Evolutionary conservation across 1,140 invertebrate genomes (phyloP).

Genomic region (Pachypsylla venusta): DNA sequence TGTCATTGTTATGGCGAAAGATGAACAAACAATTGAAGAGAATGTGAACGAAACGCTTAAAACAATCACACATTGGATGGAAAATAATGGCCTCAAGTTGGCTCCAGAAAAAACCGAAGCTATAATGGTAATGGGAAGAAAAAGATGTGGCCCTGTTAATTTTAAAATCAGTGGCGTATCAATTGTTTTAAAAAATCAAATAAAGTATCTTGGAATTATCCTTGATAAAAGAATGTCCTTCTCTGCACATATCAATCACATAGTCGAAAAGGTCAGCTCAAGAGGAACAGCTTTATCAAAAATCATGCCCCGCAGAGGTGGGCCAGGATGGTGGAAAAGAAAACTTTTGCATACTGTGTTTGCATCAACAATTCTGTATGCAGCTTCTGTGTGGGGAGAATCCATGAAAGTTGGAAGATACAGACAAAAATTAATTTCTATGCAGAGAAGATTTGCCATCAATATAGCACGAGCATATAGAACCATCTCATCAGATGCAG

Average conservation of each 20-base stretch:
- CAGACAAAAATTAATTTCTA: not conserved
- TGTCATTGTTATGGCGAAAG: conserved; percentile 15
- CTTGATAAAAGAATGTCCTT: not conserved
- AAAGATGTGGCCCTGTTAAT: not conserved
- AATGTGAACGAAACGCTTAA: not conserved
- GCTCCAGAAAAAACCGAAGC: not conserved
- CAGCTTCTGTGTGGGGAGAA: not conserved
- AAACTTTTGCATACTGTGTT: not conserved
- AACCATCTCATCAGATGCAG: not conserved
- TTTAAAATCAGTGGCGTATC: not conserved
- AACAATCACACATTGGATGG: not conserved
- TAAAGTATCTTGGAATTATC: not conserved
- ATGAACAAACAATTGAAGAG: not conserved
- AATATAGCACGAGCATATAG: not conserved
- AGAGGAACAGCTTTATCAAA: not conserved
- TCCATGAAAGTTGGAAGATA: not conserved
- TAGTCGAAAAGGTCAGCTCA: not conserved
- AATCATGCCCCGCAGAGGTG: not conserved
- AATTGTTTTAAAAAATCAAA: not conserved
- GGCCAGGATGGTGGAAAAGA: not conserved
- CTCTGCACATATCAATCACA: not conserved
- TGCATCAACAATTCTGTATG: not conserved
- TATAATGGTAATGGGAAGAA: not conserved
- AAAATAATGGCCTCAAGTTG: not conserved
- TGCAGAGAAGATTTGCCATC: not conserved